Evolutionary conservation across 2,113 vertebrate genomes (phyloP).

Genomic region (Amphilophus citrinellus): DNA sequence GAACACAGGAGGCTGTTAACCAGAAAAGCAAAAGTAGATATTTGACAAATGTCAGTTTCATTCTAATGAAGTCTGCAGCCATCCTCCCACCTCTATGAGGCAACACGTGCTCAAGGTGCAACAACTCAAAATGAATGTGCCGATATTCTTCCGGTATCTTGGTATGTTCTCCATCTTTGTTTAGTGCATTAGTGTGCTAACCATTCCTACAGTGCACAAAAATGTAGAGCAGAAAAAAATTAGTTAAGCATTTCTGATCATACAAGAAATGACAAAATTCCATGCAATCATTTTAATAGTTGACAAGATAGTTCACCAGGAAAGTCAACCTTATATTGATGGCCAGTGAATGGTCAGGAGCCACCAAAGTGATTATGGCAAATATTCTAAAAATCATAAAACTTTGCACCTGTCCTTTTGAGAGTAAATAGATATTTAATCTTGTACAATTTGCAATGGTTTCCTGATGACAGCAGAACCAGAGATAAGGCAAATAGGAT

Average conservation of each 20-base stretch:
- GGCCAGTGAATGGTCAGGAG: not conserved
- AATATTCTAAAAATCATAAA: not conserved
- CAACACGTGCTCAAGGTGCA: not conserved
- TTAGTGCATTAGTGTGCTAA: no score
- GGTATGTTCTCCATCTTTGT: not conserved
- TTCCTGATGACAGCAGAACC: constrained; percentile 13
- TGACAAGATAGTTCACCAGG: no score
- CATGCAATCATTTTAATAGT: no score
- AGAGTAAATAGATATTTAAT: not conserved
- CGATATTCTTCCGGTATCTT: no score
- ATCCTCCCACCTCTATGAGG: not conserved
- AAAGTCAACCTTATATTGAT: not conserved
- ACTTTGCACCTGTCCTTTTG: not conserved
- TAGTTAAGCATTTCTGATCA: not conserved
- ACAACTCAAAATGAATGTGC: not conserved
- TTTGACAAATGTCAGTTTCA: not conserved
- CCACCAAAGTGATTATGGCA: not conserved
- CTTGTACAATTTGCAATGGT: not conserved
- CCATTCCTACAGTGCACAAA: not conserved
- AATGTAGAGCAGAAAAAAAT: not conserved
- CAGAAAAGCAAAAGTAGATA: not conserved
- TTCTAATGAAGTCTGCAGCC: not conserved
- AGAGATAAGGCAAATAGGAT: constrained; percentile 17
- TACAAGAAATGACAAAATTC: no score
- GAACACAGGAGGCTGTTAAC: not conserved